These are phyloP conservation scores for Psettodes erumei DNA, from an alignment of 2,113 vertebrate species.

Conservation along the genomic window DNA sequence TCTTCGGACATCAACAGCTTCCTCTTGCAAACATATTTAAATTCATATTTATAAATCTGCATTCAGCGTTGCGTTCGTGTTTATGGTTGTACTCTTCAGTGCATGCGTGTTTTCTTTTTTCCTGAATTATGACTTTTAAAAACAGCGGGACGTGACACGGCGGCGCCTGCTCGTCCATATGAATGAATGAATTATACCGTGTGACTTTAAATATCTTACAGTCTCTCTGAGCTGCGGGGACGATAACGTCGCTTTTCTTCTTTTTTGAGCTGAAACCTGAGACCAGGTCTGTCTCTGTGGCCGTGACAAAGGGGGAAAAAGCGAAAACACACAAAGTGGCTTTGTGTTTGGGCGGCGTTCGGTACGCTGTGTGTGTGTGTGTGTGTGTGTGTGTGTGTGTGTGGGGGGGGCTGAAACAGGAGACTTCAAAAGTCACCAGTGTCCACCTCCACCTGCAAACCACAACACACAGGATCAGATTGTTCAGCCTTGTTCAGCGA, in stretches of 20 bases:
- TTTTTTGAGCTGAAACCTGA: constrained; percentile 59
- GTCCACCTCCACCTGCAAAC: constrained; percentile 67
- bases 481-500: constrained; percentile 42
- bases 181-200: too few species aligned
- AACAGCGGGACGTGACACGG: not conserved
- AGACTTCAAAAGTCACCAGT: constrained; percentile 64
- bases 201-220: too few species aligned
- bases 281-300: constrained; percentile 59
- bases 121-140: not conserved
- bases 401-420: constrained; percentile 65
- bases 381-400: too few species aligned
- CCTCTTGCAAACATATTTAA: not conserved
- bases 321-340: constrained; percentile 55
- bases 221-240: constrained; percentile 30
- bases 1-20: too few species aligned
- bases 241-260: constrained; percentile 35
- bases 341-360: constrained; percentile 70
- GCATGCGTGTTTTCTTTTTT: too few species aligned
- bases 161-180: not conserved
- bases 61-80: not conserved
- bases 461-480: constrained; percentile 43
- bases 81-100: not conserved
- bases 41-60: not conserved
- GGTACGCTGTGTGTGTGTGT: constrained; percentile 66
- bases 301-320: constrained; percentile 26